Base-by-base conservation (phyloP, 2,888 invertebrate genomes). In the Strigamia transsilvanica region DNA sequence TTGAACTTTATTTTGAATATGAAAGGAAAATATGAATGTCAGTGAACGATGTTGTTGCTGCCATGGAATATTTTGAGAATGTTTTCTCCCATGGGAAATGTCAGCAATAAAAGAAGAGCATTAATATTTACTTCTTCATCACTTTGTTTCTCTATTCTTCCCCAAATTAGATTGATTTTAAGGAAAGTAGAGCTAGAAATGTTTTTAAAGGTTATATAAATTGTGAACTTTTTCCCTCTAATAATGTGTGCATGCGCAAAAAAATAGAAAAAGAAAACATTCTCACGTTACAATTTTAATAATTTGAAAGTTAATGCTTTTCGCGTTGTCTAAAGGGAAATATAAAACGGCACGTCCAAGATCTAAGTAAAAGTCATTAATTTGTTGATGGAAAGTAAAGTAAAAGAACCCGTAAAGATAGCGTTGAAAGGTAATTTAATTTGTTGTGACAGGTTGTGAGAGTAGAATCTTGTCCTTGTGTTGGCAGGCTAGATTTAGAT, bases 401-500 rank as follows among this genome's bases (percentile, higher is more conserved):
- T 61, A 61, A 61, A 61, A 51, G 51, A 51, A 51, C 51, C 15
- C 51, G 18, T 51, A 51, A 51, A 61, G 61, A 61, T 61, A 61
- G 23, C 61, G 61, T 61, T 61, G 61, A 61, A 61, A 61, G 61
- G 61, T 61, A 61, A 61, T 61, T 61, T 61, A 61, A 61, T 61
- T 61, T 61, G 61, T 61, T 61, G 61, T 61, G 61, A 61, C 61
- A 61, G 18, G 23, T 18, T 23, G 61, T 61, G 61, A 18, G 61
- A 61, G 23, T 61, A 18, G 18, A 23, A 23, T 23, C 21, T 61
- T 61, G 61, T 61, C 61, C 13, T 23, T 61, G 18, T 61, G 61
- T 61, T 61, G 61, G 23, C 42, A 86, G 89, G 56, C 87, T 91
- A 82, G 91, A 91, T 85, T 87, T 90, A 61, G 91, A 91, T 84